phyloP scores from a whole-genome alignment of 1,140 invertebrate genomes.

The Melitaea cinxia region DNA sequence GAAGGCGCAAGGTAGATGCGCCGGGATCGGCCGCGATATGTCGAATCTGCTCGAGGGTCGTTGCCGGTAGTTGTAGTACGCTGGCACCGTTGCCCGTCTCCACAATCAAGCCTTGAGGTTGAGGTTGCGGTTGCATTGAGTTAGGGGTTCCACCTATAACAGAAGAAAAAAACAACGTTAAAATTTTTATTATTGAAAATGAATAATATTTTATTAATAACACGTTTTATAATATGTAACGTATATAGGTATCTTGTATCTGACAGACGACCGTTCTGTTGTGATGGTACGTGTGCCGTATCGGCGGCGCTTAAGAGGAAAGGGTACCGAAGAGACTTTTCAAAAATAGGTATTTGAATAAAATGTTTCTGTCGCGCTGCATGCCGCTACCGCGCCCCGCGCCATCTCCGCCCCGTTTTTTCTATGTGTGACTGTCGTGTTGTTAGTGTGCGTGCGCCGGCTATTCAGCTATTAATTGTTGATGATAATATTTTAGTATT shows the following conservation, averaged over 20 bases:
- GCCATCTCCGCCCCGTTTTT: too few species aligned
- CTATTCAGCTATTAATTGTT: too few species aligned
- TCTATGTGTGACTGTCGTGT: too few species aligned
- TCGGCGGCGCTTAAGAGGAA: too few species aligned
- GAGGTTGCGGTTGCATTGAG: conserved; percentile 63
- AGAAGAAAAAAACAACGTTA: conserved; percentile 37
- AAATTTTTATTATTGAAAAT: conserved; percentile 1
- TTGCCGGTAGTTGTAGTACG: conserved; percentile 84
- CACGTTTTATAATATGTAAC: background rate
- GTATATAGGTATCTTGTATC: conserved; percentile 29
- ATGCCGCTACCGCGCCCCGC: too few species aligned
- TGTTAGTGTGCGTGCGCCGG: too few species aligned
- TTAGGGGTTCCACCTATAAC: conserved; percentile 64
- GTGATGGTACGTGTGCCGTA: too few species aligned
- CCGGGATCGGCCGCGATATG: conserved; percentile 86
- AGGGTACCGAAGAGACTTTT: too few species aligned
- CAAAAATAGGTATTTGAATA: too few species aligned
- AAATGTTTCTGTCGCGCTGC: too few species aligned
- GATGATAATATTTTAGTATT: too few species aligned
- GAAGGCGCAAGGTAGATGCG: conserved; percentile 84
- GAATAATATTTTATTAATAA: background rate
- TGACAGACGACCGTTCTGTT: background rate
- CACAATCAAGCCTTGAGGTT: conserved; percentile 76
- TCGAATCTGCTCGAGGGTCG: conserved; percentile 85
- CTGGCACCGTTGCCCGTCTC: conserved; percentile 82